Base-by-base conservation (phyloP, 2,888 invertebrate species). In the Liopterus haemorrhoidalis region DNA sequence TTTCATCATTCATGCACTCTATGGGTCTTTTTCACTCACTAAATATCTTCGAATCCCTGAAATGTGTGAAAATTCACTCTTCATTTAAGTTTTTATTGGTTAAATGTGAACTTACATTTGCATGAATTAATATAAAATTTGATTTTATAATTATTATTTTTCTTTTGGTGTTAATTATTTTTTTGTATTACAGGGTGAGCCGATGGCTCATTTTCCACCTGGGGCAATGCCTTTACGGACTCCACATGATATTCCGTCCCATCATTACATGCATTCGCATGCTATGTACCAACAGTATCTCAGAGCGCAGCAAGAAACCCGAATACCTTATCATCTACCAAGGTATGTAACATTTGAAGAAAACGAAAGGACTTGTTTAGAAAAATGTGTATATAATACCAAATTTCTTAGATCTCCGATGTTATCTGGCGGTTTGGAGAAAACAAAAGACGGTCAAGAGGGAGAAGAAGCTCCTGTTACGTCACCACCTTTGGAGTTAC, bases 401-500 rank as follows among this genome's bases (percentile, higher is more conserved):
- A 2, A 8, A 25, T 42, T 44, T 50, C 52, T 39, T 52, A 66
- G 66, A 54, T 68, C 75, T 18, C 68, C 72, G 2, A 57, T 81
- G 59, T 79, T 79, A 58, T 70, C 77, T 48, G 74, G 74, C 53
- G 75, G 75, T 14, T 73, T 76, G 44, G 79, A 79, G 57, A 78
- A 75, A 54, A 74, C 77, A 42, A 78, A 82, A 64, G 68, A 68
- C 52, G 65, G 67, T 2, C 67, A 67, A 48, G 69, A 69, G 56
- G 68, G 68, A n/a, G 69, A 68, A 55, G 69, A 69, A 54, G 68
- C 68, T 21, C 68, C 69, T 2, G 63, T 65, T 5, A 65, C 66
- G 8, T 65, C 65, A 32, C 84, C 86, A 55, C 84, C 86, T 20
- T 67, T 85, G 57, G 86, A 86, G 68, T 65, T 85, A 58, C 75